phyloP scores from a whole-genome alignment of 2,113 vertebrate genomes.

The Daboia siamensis region DNA sequence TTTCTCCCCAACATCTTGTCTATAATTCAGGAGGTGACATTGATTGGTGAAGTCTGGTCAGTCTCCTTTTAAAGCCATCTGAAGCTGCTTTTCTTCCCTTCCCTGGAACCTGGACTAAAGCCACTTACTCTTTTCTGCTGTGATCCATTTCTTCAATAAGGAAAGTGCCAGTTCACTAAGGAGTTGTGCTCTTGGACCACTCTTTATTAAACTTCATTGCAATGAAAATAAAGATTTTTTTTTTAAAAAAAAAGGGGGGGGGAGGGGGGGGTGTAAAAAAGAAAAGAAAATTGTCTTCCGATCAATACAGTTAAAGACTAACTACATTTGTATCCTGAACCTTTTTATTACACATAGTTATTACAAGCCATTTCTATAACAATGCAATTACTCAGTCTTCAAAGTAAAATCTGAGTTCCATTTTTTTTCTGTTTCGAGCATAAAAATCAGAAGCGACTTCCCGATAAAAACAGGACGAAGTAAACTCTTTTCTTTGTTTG shows the following conservation, averaged over 20 bases:
- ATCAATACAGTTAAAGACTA: background rate
- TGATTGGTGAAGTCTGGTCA: background rate
- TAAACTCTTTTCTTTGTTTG: background rate
- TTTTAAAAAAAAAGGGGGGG: background rate
- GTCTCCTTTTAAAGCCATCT: background rate
- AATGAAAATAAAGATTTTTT: background rate
- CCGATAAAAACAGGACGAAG: background rate
- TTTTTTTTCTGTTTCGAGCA: background rate
- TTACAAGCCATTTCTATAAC: background rate
- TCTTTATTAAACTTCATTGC: background rate
- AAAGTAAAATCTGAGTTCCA: background rate
- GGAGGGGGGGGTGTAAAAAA: too few relatives aligned
- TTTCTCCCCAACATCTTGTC: background rate
- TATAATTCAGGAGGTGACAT: background rate
- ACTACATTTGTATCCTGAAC: background rate
- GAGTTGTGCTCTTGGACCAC: background rate
- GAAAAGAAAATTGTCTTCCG: background rate
- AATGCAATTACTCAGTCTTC: background rate
- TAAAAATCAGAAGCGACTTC: background rate
- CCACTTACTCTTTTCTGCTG: background rate
- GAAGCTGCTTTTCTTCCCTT: background rate
- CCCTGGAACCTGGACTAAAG: background rate
- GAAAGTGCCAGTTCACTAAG: background rate
- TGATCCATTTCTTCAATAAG: background rate
- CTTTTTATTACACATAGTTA: background rate